Evolutionary conservation across 1,140 invertebrate species (phyloP).

Genomic region (Agrilus planipennis): DNA sequence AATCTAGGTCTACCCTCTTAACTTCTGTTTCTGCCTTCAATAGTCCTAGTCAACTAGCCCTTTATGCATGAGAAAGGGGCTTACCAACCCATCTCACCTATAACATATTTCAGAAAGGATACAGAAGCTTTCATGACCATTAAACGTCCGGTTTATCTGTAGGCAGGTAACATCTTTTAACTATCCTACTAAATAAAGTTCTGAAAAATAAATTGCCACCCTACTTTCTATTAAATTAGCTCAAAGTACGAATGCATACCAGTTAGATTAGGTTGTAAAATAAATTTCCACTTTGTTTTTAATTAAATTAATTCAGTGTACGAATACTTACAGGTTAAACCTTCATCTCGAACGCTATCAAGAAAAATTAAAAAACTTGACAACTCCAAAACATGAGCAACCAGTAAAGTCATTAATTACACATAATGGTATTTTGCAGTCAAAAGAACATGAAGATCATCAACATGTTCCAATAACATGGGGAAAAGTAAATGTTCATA

Average conservation of each 20-base stretch:
- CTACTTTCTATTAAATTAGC: not conserved
- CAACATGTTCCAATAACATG: conserved; percentile 33
- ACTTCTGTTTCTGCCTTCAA: too few species aligned
- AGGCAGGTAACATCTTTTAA: not conserved
- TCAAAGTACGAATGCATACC: conserved; percentile 22
- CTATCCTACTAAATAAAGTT: conserved; percentile 1
- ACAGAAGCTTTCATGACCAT: not conserved
- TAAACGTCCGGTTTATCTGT: not conserved
- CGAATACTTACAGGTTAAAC: conserved; percentile 41
- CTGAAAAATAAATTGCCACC: conserved; percentile 3
- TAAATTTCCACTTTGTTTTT: not conserved
- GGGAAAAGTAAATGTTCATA: conserved; percentile 43
- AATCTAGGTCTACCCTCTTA: too few species aligned
- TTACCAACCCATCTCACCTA: too few species aligned
- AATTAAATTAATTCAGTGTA: conserved; percentile 1
- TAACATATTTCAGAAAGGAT: not conserved
- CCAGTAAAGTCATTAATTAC: conserved; percentile 19
- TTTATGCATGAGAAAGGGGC: too few species aligned
- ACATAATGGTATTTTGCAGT: conserved; percentile 15
- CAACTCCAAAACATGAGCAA: conserved; percentile 13
- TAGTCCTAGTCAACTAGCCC: too few species aligned
- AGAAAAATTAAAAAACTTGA: conserved; percentile 39
- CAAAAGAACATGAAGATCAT: conserved; percentile 23
- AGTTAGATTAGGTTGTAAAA: conserved; percentile 40
- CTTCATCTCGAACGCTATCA: conserved; percentile 54